Conservation (phyloP, 2,888 invertebrate genomes). For the Camptogramma bilineatum region DNA sequence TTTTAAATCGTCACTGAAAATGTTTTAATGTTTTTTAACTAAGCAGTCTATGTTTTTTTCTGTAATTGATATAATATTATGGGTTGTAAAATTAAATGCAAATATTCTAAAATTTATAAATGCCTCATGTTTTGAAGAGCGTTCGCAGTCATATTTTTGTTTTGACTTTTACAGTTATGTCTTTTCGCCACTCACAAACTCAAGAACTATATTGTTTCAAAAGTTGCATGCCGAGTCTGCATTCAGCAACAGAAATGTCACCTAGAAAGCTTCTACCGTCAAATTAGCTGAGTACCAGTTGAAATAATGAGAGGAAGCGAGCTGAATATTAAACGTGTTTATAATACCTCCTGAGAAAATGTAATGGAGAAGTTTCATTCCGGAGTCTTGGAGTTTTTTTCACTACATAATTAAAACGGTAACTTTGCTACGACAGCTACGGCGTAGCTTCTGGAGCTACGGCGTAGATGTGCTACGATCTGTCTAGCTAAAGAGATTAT, state of each 20-base stretch:
- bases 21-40: too few species aligned
- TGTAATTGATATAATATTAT: too few species aligned
- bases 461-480: slow-evolving; percentile 5
- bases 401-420: slow-evolving; percentile 44
- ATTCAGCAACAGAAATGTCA: slow-evolving; percentile 40
- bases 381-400: slow-evolving; percentile 44
- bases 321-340: slow-evolving; percentile 56
- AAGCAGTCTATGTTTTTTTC: too few species aligned
- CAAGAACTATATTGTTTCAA: not conserved
- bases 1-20: too few species aligned
- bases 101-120: too few species aligned
- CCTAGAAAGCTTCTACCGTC: slow-evolving; percentile 50
- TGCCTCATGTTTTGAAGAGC: too few species aligned
- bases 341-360: slow-evolving; percentile 45
- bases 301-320: slow-evolving; percentile 54
- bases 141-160: too few species aligned
- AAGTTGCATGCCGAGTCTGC: slow-evolving; percentile 3
- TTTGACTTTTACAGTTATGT: not conserved
- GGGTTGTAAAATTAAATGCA: too few species aligned
- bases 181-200: not conserved
- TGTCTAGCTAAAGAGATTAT: not conserved
- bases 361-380: slow-evolving; percentile 45
- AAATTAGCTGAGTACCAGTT: slow-evolving; percentile 54
- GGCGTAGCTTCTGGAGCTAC: slow-evolving; percentile 5
- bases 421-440: slow-evolving; percentile 14